A percentile compares a stretch with the other conserved stretches of the same genome.
Evolutionary conservation across 2,888 invertebrate genomes (phyloP).

Genomic region (Tolmerus cingulatus): DNA sequence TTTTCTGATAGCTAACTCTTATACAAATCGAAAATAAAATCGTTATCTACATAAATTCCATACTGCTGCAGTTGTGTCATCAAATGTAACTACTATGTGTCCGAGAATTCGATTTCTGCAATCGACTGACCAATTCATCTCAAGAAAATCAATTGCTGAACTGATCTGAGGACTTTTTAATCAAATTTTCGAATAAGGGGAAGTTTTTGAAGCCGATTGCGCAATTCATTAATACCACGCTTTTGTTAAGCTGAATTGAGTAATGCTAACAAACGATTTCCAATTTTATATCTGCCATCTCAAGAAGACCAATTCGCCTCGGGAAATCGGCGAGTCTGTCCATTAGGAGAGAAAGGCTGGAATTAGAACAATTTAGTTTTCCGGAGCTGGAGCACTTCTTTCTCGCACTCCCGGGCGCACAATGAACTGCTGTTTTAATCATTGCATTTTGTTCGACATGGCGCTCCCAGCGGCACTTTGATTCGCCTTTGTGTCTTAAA

Average conservation of each 20-base stretch:
- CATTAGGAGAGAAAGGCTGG: background rate
- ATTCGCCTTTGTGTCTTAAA: background rate
- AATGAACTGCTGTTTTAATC: background rate
- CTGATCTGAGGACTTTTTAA: no score
- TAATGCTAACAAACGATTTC: background rate
- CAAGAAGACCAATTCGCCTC: background rate
- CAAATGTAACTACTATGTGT: no score
- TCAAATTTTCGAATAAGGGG: no score
- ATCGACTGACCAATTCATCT: background rate
- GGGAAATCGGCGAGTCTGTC: background rate
- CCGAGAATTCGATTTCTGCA: no score
- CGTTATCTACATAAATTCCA: no score
- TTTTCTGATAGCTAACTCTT: no score
- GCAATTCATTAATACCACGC: no score
- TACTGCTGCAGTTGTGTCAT: no score
- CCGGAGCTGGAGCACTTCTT: background rate
- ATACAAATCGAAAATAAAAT: no score
- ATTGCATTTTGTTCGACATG: background rate
- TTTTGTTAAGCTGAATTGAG: no score
- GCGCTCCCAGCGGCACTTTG: background rate
- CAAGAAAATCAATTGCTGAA: background rate
- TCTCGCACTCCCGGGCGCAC: background rate
- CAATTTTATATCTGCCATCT: background rate
- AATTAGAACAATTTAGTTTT: background rate
- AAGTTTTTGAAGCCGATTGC: no score